Conservation (phyloP, 2,888 invertebrate species). For the Empis stercorea region DNA sequence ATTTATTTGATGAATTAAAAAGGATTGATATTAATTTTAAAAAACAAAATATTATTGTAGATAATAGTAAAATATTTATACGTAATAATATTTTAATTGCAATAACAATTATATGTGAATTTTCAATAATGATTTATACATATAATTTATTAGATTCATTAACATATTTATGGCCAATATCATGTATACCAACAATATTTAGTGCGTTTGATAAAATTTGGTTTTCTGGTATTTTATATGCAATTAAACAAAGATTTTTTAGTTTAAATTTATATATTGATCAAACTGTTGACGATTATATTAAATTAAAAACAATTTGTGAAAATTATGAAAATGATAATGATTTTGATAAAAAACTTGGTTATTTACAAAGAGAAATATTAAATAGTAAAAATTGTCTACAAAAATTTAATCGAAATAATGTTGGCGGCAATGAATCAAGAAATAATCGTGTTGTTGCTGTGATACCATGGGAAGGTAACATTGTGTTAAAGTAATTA, state of each 20-base stretch:
- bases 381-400: not conserved
- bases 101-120: constrained; percentile 23
- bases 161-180: constrained; percentile 25
- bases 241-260: constrained; percentile 27
- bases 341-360: not conserved
- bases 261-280: not conserved
- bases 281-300: constrained; percentile 1
- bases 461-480: not conserved
- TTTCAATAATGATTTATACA: constrained; percentile 22
- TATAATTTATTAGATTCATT: constrained; percentile 24
- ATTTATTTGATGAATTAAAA: constrained; percentile 28
- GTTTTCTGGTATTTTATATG: constrained; percentile 30
- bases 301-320: not conserved
- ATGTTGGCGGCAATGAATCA: not conserved
- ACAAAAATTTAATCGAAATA: not conserved
- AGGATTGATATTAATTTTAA: constrained; percentile 28
- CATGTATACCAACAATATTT: constrained; percentile 28
- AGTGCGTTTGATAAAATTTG: constrained; percentile 34
- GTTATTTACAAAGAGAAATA: not conserved
- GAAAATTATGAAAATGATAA: not conserved
- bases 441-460: not conserved
- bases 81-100: constrained; percentile 25
- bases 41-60: constrained; percentile 24
- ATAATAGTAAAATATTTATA: constrained; percentile 20
- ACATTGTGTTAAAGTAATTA: not conserved